phyloP scores from a whole-genome alignment of 2,888 invertebrate species.

The Tetramorium bicarinatum region DNA sequence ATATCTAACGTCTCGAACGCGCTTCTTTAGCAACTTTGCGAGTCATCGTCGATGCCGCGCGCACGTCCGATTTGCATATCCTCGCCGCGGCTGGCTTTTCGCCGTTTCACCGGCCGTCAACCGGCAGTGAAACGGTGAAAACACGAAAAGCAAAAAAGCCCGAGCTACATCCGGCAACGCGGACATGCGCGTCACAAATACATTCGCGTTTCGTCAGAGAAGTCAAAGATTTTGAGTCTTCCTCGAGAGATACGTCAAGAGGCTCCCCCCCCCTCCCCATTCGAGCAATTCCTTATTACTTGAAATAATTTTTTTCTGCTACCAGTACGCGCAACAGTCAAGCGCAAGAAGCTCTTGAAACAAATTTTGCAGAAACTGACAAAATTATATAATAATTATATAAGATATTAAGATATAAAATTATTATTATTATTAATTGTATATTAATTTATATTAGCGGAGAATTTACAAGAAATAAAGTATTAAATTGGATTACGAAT shows the following conservation, averaged over 20 bases:
- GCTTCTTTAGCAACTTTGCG: neutral
- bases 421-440: too few relatives aligned
- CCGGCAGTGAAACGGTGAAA: slow-evolving; percentile 36
- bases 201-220: neutral
- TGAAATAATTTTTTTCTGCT: neutral
- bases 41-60: neutral
- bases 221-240: neutral
- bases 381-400: neutral
- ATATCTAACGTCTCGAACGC: neutral
- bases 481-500: neutral
- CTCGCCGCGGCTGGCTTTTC: neutral
- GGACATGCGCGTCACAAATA: neutral
- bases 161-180: neutral
- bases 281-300: neutral
- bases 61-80: slow-evolving; percentile 10
- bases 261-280: too few relatives aligned
- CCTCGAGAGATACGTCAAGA: neutral
- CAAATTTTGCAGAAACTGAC: neutral
- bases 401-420: too few relatives aligned
- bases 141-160: slow-evolving; percentile 13
- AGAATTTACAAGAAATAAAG: neutral
- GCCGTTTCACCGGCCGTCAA: slow-evolving; percentile 11
- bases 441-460: neutral
- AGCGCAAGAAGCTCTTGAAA: too few relatives aligned
- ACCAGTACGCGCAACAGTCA: neutral